Conservation (phyloP, 2,888 invertebrate genomes). For the Agrotis exclamationis region DNA sequence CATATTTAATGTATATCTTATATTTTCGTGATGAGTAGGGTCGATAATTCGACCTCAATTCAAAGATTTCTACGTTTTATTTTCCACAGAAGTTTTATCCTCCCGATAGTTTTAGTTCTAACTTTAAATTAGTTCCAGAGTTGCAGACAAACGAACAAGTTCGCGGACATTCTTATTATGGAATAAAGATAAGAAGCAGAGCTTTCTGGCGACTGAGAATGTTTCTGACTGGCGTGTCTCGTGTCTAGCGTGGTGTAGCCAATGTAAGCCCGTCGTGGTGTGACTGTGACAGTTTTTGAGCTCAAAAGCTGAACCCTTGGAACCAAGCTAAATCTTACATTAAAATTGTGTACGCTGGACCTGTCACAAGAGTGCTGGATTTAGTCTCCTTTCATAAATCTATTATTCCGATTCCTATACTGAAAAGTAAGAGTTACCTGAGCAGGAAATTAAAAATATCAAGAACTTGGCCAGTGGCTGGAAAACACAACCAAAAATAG, state of each 20-base stretch:
- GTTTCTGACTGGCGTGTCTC: slow-evolving; percentile 2
- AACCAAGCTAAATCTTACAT: slow-evolving; percentile 13
- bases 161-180: slow-evolving; percentile 34
- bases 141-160: slow-evolving; percentile 33
- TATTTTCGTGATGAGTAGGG: slow-evolving; percentile 13
- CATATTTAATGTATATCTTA: slow-evolving; percentile 33
- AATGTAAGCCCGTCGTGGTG: slow-evolving; percentile 33
- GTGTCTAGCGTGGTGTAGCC: background rate
- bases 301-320: slow-evolving; percentile 12
- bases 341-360: slow-evolving; percentile 6
- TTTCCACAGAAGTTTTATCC: slow-evolving; percentile 20
- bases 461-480: background rate
- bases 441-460: slow-evolving; percentile 4
- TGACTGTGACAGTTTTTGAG: slow-evolving; percentile 38
- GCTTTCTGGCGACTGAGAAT: slow-evolving; percentile 20
- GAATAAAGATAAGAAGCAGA: slow-evolving; percentile 14
- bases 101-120: slow-evolving; percentile 39
- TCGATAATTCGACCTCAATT: slow-evolving; percentile 30
- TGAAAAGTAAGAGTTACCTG: background rate
- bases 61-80: slow-evolving; percentile 14
- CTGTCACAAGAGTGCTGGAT: background rate
- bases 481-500: background rate
- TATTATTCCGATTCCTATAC: background rate
- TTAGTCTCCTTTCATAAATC: background rate
- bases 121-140: slow-evolving; percentile 47